Percentiles rank a stretch among this genome's conserved stretches.
phyloP scores from a whole-genome alignment of 2,797 vertebrate species.

The Crypturellus tataupa region DNA sequence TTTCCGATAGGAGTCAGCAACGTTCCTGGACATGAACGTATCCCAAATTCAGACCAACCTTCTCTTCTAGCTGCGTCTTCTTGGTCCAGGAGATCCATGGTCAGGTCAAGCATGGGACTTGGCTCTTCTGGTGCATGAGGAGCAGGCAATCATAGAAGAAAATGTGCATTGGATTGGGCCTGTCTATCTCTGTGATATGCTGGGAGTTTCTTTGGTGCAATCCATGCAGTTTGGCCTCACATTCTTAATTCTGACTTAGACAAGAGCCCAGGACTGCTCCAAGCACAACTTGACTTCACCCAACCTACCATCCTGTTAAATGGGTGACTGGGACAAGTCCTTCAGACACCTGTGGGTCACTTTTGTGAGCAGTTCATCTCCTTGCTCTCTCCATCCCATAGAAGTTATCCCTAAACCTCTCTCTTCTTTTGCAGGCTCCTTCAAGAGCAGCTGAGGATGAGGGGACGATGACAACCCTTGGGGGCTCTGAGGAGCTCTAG shows the following conservation, averaged over 20 bases:
- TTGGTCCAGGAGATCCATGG: neutral
- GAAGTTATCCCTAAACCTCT: neutral
- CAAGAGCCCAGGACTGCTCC: neutral
- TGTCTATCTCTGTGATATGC: neutral
- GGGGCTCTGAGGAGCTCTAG: neutral
- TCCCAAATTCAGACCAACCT: neutral
- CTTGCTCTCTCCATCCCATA: neutral
- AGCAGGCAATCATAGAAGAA: accelerated
- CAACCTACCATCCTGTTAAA: neutral
- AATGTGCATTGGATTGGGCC: accelerated
- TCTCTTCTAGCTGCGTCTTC: neutral
- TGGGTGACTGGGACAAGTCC: neutral
- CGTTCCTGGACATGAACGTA: neutral
- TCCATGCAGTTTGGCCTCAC: neutral
- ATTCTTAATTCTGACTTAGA: neutral
- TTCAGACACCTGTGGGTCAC: too few species aligned
- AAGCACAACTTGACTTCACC: neutral
- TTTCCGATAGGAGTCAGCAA: neutral
- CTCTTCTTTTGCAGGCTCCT: neutral
- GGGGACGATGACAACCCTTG: neutral
- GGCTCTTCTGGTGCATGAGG: neutral
- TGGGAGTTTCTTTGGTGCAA: neutral
- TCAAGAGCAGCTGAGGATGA: neutral
- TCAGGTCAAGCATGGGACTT: too few species aligned
- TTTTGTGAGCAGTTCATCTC: neutral